Evolutionary conservation across 2,888 invertebrate genomes (phyloP).

Genomic region (Brachycybe producta): DNA sequence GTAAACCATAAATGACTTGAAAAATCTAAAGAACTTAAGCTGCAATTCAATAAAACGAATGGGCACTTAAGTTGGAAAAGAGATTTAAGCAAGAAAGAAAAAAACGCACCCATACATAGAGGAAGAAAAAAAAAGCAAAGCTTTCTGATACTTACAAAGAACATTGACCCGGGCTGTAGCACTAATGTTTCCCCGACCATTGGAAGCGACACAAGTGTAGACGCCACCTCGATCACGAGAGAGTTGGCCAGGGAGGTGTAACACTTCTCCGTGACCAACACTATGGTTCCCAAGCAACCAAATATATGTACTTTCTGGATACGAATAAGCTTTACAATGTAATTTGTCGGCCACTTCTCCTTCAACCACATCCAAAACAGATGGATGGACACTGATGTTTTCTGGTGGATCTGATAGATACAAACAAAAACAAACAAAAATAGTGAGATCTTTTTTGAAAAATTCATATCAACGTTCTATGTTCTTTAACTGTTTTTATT

Average conservation of each 20-base stretch:
- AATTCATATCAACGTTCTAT: too few species aligned
- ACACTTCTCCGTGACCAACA: slow-evolving; percentile 37
- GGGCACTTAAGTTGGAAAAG: too few species aligned
- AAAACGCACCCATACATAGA: too few species aligned
- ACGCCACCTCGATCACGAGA: slow-evolving; percentile 57
- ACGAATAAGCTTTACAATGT: slow-evolving; percentile 25
- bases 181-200: slow-evolving; percentile 61
- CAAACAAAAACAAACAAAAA: not conserved
- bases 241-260: slow-evolving; percentile 52
- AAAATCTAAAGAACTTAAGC: too few species aligned
- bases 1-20: too few species aligned
- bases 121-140: too few species aligned
- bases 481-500: too few species aligned
- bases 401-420: slow-evolving; percentile 61
- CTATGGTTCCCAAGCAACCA: slow-evolving; percentile 54
- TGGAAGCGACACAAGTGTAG: slow-evolving; percentile 51
- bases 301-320: slow-evolving; percentile 49
- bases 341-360: slow-evolving; percentile 25
- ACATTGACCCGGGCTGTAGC: slow-evolving; percentile 61
- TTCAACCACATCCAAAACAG: slow-evolving; percentile 31
- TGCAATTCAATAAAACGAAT: too few species aligned
- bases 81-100: too few species aligned
- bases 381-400: slow-evolving; percentile 56
- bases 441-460: too few species aligned
- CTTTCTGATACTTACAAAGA: slow-evolving; percentile 67